A percentile compares a stretch with the other conserved stretches of the same genome.
These are phyloP conservation scores for Probaryconus sp. DNA, from an alignment of 1,140 invertebrate species.

Conservation along the genomic window DNA sequence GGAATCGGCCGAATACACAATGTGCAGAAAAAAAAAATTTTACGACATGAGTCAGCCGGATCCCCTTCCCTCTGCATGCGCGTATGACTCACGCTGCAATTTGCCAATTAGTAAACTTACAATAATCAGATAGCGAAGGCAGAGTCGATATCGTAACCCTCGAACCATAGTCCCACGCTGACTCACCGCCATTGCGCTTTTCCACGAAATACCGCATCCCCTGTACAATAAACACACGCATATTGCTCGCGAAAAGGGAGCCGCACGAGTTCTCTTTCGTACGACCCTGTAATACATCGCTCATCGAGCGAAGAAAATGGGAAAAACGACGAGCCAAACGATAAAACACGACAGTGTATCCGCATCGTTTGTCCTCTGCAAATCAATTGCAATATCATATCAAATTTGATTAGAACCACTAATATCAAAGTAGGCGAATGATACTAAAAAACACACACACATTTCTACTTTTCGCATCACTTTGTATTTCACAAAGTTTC, in stretches of 20 bases:
- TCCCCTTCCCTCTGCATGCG: constrained; percentile 4
- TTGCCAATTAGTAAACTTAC: constrained; percentile 72
- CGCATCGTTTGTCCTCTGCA: constrained; percentile 19
- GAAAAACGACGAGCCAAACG: constrained; percentile 28
- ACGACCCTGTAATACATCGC: constrained; percentile 28
- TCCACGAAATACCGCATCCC: constrained; percentile 53
- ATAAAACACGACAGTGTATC: constrained; percentile 31
- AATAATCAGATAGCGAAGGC: constrained; percentile 70
- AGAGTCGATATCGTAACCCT: constrained; percentile 51
- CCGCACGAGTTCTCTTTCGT: not conserved
- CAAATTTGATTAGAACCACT: constrained; percentile 49
- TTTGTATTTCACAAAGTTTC: too few species aligned
- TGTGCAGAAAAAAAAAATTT: constrained; percentile 26
- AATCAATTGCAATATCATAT: constrained; percentile 37
- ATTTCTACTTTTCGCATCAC: too few species aligned
- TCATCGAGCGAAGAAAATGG: constrained; percentile 36
- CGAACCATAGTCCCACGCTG: constrained; percentile 20
- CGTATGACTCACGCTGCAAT: constrained; percentile 67
- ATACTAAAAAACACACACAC: constrained; percentile 1
- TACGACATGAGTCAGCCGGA: constrained; percentile 59
- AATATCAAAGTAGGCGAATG: not conserved
- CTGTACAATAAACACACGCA: constrained; percentile 44
- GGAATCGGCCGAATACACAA: constrained; percentile 2
- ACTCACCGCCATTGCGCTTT: constrained; percentile 55
- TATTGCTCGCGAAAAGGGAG: constrained; percentile 21